These are phyloP conservation scores for Dicranocentrus wangi DNA, from an alignment of 2,888 invertebrate genomes.

Conservation along the genomic window DNA sequence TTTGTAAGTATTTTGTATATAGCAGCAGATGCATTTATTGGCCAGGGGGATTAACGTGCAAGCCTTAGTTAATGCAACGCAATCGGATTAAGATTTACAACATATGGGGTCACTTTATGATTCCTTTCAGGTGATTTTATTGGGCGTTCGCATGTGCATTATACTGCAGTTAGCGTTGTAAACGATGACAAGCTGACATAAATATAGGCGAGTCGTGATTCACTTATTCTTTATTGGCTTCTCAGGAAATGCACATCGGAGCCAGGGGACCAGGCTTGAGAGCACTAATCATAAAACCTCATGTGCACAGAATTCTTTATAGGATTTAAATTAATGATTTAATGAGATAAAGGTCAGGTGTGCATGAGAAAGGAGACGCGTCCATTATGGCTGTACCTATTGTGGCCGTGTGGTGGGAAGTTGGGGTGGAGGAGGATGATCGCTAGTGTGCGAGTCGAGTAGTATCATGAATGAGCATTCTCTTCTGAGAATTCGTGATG, in stretches of 20 bases:
- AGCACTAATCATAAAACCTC: conserved; percentile 10
- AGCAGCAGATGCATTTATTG: too few relatives aligned
- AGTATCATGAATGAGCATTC: too few relatives aligned
- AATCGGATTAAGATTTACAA: conserved; percentile 47
- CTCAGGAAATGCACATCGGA: background rate
- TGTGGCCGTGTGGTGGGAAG: too few relatives aligned
- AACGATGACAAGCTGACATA: conserved; percentile 52
- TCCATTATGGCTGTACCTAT: too few relatives aligned
- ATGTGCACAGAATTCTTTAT: conserved; percentile 34
- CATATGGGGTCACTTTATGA: conserved; percentile 34
- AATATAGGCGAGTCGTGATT: conserved; percentile 53
- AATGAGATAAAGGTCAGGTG: conserved; percentile 54
- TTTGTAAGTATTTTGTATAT: too few relatives aligned
- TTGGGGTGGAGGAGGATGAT: too few relatives aligned
- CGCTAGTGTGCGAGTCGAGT: too few relatives aligned
- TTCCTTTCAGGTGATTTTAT: conserved; percentile 49
- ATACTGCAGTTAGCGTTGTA: conserved; percentile 42
- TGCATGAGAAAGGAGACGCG: conserved; percentile 41
- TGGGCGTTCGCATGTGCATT: conserved; percentile 56
- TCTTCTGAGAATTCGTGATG: too few relatives aligned
- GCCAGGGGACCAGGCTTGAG: background rate
- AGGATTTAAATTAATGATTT: conserved; percentile 57
- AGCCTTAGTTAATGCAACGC: too few relatives aligned
- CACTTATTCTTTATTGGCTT: conserved; percentile 2
- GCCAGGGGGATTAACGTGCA: too few relatives aligned